Base-by-base conservation (phyloP, 37 sponge, comb jelly and placozoan genomes). In the Dysidea cf. avara region DNA sequence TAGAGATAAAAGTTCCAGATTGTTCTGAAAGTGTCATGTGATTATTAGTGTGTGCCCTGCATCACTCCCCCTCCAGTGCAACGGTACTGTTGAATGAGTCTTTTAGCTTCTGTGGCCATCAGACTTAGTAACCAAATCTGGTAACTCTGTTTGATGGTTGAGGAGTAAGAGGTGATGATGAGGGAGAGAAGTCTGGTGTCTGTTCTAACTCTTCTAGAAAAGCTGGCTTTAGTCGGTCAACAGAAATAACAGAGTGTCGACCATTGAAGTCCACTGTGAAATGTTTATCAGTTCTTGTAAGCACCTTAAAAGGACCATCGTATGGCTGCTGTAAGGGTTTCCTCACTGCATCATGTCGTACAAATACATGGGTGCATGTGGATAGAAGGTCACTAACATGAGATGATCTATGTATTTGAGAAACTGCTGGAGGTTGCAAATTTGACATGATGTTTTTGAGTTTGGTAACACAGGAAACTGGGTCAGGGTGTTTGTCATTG, bases 201-300 rank as follows among this genome's bases (percentile, higher is more conserved):
- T 16, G 13, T 49, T 13, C 16, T 13, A 16, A 22, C 12, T 18
- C 24, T 12, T 67, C 69, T 17, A 67, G 3, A 11, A 28, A 67
- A 4, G 71, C 71, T n/a, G 71, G 71, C 40, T 70, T 70, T 17
- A 70, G 56, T 11, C 56, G 71, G 30, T 70, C 71, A 28, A 70
- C 9, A 20, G 71, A 70, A 33, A 70, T 6, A 13, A 55, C 51
- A 9, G 12, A 31, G 5, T 28, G 17, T 7, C 40, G 37, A n/a
- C 56, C 56, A 18, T 26, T 53, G 56, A 70, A 51, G 71, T 70
- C 54, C 4, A 53, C 3, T 3, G 18, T 16, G 35, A 70, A 70
- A 55, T 70, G 24, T 31, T 70, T 70, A 9, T 25, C n/a, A 7
- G 64, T 34, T 7, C 64, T 31, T 33, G 7, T 32, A 5, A 29